A percentile compares a stretch with the other conserved stretches of the same genome.
Evolutionary conservation across 2,888 invertebrate species (phyloP).

Genomic region (Xanthia togata): DNA sequence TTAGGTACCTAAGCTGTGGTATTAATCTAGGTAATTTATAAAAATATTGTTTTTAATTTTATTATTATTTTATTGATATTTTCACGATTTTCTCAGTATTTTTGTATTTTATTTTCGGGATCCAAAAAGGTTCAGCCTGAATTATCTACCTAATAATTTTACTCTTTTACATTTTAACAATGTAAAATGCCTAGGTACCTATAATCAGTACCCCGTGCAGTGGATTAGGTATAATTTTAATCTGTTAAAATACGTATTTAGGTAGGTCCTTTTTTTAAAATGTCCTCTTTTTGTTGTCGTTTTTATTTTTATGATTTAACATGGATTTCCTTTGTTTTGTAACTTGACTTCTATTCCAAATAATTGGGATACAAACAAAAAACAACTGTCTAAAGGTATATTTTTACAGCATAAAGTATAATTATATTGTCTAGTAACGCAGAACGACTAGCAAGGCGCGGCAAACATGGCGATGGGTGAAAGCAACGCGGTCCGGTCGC

Average conservation of each 20-base stretch:
- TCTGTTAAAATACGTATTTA: neutral
- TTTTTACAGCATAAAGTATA: conserved; percentile 61
- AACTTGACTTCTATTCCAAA: neutral
- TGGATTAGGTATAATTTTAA: neutral
- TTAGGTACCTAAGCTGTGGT: neutral
- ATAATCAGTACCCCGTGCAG: neutral
- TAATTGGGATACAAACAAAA: neutral
- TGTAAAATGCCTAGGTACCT: neutral
- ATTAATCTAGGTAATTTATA: neutral
- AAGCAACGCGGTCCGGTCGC: conserved; percentile 83
- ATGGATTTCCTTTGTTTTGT: neutral
- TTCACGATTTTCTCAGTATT: neutral
- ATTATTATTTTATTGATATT: neutral
- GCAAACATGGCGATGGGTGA: conserved; percentile 84
- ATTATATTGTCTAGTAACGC: conserved; percentile 80
- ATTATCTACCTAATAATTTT: neutral
- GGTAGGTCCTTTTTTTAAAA: neutral
- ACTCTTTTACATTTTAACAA: neutral
- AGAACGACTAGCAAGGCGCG: conserved; percentile 73
- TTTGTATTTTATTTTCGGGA: neutral
- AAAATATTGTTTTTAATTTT: neutral
- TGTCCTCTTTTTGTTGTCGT: neutral
- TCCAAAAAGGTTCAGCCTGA: neutral
- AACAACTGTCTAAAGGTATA: neutral
- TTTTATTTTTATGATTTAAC: neutral